Base-by-base conservation (phyloP, 2,888 invertebrate genomes). In the Drosophila macrospina region DNA sequence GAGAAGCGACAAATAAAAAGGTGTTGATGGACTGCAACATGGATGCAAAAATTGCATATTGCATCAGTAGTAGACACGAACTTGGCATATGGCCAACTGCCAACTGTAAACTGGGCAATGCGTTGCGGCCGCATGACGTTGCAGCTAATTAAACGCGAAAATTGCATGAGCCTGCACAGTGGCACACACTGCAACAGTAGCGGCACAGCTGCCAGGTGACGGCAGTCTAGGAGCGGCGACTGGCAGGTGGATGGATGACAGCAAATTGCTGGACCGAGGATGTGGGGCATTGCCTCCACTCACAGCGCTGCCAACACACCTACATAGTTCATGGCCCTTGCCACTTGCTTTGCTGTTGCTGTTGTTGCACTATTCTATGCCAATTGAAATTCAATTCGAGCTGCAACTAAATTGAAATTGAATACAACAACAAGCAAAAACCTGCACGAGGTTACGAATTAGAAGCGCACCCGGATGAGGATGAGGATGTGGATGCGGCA, bases 11-110 rank as follows among this genome's bases (percentile, higher is more conserved):
- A 63, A 60, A 73, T 74, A 74, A 78, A 78, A 78, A 86, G 87
- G 87, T 83, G 83, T 85, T 83, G 85, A 83, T 87, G 69, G 81
- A 85, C 87, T 86, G 81, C 70, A 72, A 86, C 85, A 83, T 85
- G 87, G 65, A 64, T 66, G 80, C 78, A 83, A 82, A 81, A 83
- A 86, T 83, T 83, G 87, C 85, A 76, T 71, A 71, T 76, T 60
- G 67, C 77, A 57, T 39, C 44, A 44, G 56, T 34, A 26, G 55
- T 50, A 54, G 61, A 64, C 51, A 61, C 44, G 44, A 59, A 51
- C 59, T 64, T 76, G 74, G 74, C 74, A 60, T 50, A 67, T 75
- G 72, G 67, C 74, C 74, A 75, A 72, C 60, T n/a, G 20, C 28
- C 15, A 36, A 24, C 48, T 28, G 36, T 15, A 50, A 34, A 20